Conservation (phyloP, 2,113 vertebrate species). For the Bucco capensis region DNA sequence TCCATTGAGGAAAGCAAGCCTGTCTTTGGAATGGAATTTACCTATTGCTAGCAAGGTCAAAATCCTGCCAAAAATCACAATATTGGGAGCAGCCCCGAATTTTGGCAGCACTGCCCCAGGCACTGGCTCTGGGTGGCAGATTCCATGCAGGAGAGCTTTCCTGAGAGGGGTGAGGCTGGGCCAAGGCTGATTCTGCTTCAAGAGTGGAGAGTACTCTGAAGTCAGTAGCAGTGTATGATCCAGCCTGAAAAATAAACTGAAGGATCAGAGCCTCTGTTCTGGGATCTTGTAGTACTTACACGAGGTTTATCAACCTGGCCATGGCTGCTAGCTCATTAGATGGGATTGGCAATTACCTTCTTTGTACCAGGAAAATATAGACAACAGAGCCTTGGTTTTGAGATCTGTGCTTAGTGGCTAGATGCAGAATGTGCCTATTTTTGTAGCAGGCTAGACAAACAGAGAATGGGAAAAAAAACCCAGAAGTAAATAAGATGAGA, state of each 20-base stretch:
- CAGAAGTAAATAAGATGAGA: background rate
- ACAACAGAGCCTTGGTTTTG: background rate
- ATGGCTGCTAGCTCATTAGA: rapidly evolving
- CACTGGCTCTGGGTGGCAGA: background rate
- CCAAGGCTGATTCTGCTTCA: background rate
- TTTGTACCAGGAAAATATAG: rapidly evolving
- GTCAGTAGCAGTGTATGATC: background rate
- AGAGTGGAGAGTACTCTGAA: background rate
- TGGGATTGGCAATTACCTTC: background rate
- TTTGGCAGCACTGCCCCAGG: rapidly evolving
- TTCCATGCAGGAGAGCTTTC: background rate
- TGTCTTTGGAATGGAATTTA: background rate
- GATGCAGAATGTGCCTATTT: rapidly evolving
- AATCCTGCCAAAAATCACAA: rapidly evolving
- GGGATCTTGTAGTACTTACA: too few species aligned
- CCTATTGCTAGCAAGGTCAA: background rate
- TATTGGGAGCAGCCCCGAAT: rapidly evolving
- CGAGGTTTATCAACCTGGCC: rapidly evolving
- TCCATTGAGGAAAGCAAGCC: background rate
- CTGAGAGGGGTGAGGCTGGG: background rate
- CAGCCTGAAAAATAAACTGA: background rate
- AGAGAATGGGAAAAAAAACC: background rate
- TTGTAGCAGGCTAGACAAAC: background rate
- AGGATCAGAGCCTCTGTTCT: background rate
- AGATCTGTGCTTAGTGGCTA: background rate